These are phyloP conservation scores for Choreutis nemorana DNA, from an alignment of 2,888 invertebrate species.

Conservation along the genomic window DNA sequence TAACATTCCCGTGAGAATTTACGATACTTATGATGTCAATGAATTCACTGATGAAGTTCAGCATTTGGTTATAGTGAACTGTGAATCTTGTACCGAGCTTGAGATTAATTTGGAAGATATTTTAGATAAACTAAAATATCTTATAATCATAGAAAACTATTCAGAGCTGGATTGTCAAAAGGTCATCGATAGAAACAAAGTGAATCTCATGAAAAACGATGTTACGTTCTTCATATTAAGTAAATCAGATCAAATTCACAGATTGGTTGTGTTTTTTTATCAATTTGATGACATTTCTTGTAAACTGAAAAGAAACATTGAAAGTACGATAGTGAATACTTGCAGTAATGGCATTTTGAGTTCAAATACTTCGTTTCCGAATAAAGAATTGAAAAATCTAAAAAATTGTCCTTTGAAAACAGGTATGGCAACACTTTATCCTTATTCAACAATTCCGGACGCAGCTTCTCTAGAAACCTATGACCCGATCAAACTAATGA, in stretches of 20 bases:
- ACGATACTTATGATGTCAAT: too few relatives aligned
- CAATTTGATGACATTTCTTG: constrained; percentile 25
- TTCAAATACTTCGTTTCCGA: constrained; percentile 19
- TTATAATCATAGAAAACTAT: constrained; percentile 18
- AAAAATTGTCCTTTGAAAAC: constrained; percentile 33
- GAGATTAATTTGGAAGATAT: constrained; percentile 12
- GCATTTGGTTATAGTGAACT: too few relatives aligned
- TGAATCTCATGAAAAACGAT: constrained; percentile 17
- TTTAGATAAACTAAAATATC: constrained; percentile 19
- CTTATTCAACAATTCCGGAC: constrained; percentile 26
- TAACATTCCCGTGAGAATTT: too few relatives aligned
- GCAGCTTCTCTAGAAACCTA: constrained; percentile 18
- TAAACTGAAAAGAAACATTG: constrained; percentile 11
- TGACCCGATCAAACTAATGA: constrained; percentile 20
- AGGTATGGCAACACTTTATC: constrained; percentile 29
- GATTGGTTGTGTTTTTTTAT: constrained; percentile 23
- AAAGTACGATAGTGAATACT: constrained; percentile 17
- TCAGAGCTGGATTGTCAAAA: constrained; percentile 9
- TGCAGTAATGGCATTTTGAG: constrained; percentile 22
- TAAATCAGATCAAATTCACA: constrained; percentile 7
- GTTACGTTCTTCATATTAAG: constrained; percentile 23
- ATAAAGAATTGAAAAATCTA: constrained; percentile 23
- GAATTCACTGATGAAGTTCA: too few relatives aligned
- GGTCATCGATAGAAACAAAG: constrained; percentile 15
- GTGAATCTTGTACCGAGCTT: constrained; percentile 13